These are phyloP conservation scores for Tupaia chinensis DNA, from an alignment of 2,113 vertebrate species.

Conservation along the genomic window DNA sequence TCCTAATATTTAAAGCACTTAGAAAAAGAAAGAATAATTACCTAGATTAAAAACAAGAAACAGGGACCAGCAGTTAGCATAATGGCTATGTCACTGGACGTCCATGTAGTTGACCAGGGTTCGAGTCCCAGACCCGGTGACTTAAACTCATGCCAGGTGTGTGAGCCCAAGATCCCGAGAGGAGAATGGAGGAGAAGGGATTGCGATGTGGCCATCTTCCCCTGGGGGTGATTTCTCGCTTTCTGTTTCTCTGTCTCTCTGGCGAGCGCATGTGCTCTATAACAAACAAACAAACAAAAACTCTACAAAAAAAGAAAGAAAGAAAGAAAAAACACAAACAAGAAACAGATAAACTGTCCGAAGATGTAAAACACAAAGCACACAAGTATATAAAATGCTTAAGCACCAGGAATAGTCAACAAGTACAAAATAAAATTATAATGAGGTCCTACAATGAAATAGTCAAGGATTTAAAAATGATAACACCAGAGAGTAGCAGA, in stretches of 20 bases:
- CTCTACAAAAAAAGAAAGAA: background rate
- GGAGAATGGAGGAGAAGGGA: too few relatives aligned
- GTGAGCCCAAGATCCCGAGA: too few relatives aligned
- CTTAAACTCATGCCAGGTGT: too few relatives aligned
- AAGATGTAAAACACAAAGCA: background rate
- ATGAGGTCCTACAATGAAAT: background rate
- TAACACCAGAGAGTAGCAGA: background rate
- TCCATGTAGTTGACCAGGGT: too few relatives aligned
- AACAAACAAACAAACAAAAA: too few relatives aligned
- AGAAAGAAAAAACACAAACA: background rate
- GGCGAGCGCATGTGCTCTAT: too few relatives aligned
- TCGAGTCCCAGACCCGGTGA: too few relatives aligned
- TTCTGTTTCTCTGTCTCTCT: too few relatives aligned
- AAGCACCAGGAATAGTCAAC: background rate
- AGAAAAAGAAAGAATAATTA: background rate
- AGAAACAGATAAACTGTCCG: background rate
- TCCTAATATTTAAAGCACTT: background rate
- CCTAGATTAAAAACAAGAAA: background rate
- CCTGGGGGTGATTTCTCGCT: too few relatives aligned
- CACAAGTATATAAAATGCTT: background rate
- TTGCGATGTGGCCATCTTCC: too few relatives aligned
- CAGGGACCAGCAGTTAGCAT: too few relatives aligned
- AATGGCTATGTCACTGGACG: too few relatives aligned
- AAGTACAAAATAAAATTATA: background rate
- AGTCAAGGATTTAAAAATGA: background rate